phyloP scores from a whole-genome alignment of 1,140 invertebrate species.

The Pachypeltis micranthus region DNA sequence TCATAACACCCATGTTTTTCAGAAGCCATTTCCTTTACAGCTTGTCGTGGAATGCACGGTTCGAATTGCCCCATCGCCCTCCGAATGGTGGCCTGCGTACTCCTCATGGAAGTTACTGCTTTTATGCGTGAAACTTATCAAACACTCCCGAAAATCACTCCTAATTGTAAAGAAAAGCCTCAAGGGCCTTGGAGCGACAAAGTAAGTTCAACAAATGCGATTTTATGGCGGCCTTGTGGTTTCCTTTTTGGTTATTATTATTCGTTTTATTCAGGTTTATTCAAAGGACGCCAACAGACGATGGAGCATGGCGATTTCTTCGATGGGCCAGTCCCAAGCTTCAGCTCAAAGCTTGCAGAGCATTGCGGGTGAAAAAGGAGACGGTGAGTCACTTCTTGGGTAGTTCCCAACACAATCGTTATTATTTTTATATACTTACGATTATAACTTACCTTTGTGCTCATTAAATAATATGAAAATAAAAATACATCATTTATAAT shows the following conservation, averaged over 20 bases:
- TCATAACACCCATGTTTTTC: too few relatives aligned
- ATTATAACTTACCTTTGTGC: neutral
- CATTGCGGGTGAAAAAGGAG: slow-evolving; percentile 64
- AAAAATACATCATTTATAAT: too few relatives aligned
- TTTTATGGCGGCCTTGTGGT: neutral
- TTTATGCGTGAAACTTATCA: slow-evolving; percentile 90
- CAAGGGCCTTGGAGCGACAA: slow-evolving; percentile 32
- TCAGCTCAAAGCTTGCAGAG: slow-evolving; percentile 84
- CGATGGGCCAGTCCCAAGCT: slow-evolving; percentile 82
- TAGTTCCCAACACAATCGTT: too few relatives aligned
- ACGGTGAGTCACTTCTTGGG: slow-evolving; percentile 38
- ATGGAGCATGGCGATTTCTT: slow-evolving; percentile 83
- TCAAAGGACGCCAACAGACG: slow-evolving; percentile 60
- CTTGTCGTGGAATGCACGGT: slow-evolving; percentile 73
- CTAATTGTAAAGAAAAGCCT: slow-evolving; percentile 56
- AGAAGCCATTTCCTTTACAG: slow-evolving; percentile 41
- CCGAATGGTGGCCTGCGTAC: slow-evolving; percentile 79
- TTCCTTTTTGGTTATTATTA: neutral
- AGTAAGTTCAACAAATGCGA: neutral
- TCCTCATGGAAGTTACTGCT: slow-evolving; percentile 91
- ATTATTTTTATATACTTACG: neutral
- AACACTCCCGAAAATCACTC: slow-evolving; percentile 44
- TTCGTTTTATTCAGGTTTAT: slow-evolving; percentile 15
- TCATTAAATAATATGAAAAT: neutral
- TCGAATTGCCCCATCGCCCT: slow-evolving; percentile 83